Base-by-base conservation (phyloP, 2,797 vertebrate genomes). In the Miichthys miiuy region DNA sequence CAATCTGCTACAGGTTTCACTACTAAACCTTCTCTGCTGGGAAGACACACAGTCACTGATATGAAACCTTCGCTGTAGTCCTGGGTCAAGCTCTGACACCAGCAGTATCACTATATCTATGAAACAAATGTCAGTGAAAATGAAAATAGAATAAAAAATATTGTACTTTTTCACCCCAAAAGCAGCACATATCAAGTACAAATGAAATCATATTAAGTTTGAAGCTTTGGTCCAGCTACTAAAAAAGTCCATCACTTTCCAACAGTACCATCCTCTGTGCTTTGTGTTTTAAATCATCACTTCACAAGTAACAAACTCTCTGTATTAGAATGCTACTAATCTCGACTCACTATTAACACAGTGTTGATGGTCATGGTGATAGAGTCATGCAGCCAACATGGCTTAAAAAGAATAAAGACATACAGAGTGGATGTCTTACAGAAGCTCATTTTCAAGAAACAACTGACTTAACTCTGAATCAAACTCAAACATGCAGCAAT, bases 41-140 rank as follows among this genome's bases (percentile, higher is more conserved):
- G 56, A 0, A 5, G 52, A 56, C 46, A 68, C 72, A 14, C 66
- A 14, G 75, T 69, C 67, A 54, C 25, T 66, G 79, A 86, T 82
- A 80, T 30, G 42, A 80, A 61, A 64, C 47, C 44, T 60, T 61
- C 55, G 27, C 51, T 57, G 0, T 14, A 61, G 56, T 64, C 12
- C 30, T 11, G 51, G 14, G 6, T 61, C 7, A 2, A 57, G 46
- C 61, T 63, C 62, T 23, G 79, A 80, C 51, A 76, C 34, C 64
- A 51, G 78, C 77, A 68, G 51, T 3, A 67, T 63, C 76, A 13
- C 30, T 3, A 3, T 50, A 66, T 72, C 70, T 67, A 30, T 55
- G 21, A 30, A 42, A 2, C 44, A n/a, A n/a, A 63, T 64, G 72
- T 65, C 67, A 50, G 42, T 41, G 52, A 58, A 46, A 8, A 20